phyloP scores from a whole-genome alignment of 1,140 invertebrate species.

The Dufourea novaeangliae region DNA sequence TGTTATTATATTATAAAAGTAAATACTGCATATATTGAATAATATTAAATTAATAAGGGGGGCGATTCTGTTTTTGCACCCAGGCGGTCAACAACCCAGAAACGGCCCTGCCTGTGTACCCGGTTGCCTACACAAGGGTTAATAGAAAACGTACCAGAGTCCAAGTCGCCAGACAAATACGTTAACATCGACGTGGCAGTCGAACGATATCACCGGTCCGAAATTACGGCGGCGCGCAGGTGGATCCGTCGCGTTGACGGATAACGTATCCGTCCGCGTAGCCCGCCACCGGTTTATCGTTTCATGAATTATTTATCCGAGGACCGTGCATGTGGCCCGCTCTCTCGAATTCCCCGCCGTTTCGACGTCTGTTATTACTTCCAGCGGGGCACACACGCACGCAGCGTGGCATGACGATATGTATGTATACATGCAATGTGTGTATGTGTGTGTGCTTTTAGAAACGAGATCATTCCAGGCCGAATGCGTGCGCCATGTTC shows the following conservation, averaged over 20 bases:
- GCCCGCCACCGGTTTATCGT: slow-evolving; percentile 31
- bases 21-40: too few relatives aligned
- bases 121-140: too few relatives aligned
- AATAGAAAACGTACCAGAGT: too few relatives aligned
- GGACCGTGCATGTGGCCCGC: slow-evolving; percentile 30
- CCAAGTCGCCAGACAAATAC: too few relatives aligned
- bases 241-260: slow-evolving; percentile 5
- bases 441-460: slow-evolving; percentile 34
- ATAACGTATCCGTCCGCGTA: slow-evolving; percentile 18
- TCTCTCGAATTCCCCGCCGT: slow-evolving; percentile 31
- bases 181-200: not conserved
- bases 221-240: slow-evolving; percentile 24
- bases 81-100: too few relatives aligned
- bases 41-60: too few relatives aligned
- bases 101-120: too few relatives aligned
- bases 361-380: slow-evolving; percentile 47
- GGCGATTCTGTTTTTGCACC: too few relatives aligned
- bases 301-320: slow-evolving; percentile 50
- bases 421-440: too few relatives aligned
- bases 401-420: not conserved
- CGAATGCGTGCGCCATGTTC: not conserved
- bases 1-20: too few relatives aligned
- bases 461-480: slow-evolving; percentile 41
- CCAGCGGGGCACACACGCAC: not conserved
- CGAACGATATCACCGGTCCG: not conserved